phyloP scores from a whole-genome alignment of 2,113 vertebrate species.

The Hiodon alosoides region DNA sequence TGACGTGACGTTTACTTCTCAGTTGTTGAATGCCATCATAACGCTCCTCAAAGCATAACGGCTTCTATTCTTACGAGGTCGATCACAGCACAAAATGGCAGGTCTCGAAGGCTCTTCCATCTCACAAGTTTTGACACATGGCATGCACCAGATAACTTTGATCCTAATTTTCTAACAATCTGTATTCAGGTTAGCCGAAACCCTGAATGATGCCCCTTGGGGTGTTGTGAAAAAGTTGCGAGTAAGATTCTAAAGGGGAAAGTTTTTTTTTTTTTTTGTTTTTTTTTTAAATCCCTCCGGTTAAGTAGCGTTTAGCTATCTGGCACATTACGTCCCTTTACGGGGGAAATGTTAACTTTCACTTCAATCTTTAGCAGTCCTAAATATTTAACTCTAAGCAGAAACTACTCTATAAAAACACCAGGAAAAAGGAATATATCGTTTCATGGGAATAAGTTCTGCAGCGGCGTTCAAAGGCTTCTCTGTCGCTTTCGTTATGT shows the following conservation, averaged over 20 bases:
- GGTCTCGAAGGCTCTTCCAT: slow-evolving; percentile 75
- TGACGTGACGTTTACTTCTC: slow-evolving; percentile 61
- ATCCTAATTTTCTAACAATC: slow-evolving; percentile 54
- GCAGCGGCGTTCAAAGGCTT: slow-evolving; percentile 67
- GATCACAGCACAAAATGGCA: slow-evolving; percentile 90
- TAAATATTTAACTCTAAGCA: slow-evolving; percentile 24
- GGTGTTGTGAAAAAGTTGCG: slow-evolving; percentile 46
- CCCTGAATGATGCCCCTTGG: slow-evolving; percentile 37
- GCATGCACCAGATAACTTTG: slow-evolving; percentile 63
- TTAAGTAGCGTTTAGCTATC: slow-evolving; percentile 26
- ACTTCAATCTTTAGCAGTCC: slow-evolving; percentile 3
- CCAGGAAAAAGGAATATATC: slow-evolving; percentile 5
- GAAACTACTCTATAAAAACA: slow-evolving; percentile 15
- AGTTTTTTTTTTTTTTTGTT: slow-evolving; percentile 33
- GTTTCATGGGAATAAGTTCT: slow-evolving; percentile 66
- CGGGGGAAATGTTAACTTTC: slow-evolving; percentile 20
- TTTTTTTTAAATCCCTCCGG: slow-evolving; percentile 2
- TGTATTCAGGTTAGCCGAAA: slow-evolving; percentile 43
- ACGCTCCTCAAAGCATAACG: slow-evolving; percentile 65
- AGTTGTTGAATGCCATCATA: slow-evolving; percentile 64
- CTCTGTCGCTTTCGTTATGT: slow-evolving; percentile 57
- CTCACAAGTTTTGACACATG: slow-evolving; percentile 76
- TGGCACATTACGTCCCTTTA: slow-evolving; percentile 20
- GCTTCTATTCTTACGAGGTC: slow-evolving; percentile 71
- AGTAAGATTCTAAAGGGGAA: slow-evolving; percentile 34